These are phyloP conservation scores for Helicoverpa zea DNA, from an alignment of 1,140 invertebrate genomes.

Conservation along the genomic window DNA sequence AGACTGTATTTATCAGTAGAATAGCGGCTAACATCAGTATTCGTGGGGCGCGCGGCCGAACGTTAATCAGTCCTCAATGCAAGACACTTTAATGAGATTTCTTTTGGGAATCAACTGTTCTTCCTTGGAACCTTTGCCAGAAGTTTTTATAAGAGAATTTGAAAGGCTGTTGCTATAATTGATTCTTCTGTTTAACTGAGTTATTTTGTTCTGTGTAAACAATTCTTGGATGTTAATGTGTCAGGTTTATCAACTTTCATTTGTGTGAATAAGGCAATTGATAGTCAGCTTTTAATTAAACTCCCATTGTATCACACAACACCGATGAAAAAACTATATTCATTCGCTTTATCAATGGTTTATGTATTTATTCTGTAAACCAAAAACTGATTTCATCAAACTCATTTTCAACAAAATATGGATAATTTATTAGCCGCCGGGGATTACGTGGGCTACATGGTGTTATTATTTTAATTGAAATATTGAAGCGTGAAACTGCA, in stretches of 20 bases:
- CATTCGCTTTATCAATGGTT: background rate
- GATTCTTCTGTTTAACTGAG: background rate
- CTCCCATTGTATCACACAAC: background rate
- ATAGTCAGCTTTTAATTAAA: background rate
- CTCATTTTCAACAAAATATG: constrained; percentile 13
- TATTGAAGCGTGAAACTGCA: background rate
- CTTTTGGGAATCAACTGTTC: constrained; percentile 56
- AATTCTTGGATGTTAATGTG: background rate
- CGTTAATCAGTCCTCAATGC: constrained; percentile 59
- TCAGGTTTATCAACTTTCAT: background rate
- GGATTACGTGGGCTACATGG: constrained; percentile 8
- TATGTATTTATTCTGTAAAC: constrained; percentile 19
- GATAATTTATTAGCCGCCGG: constrained; percentile 20
- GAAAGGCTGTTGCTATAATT: constrained; percentile 31
- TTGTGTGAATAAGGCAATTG: background rate
- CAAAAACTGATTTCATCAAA: constrained; percentile 18
- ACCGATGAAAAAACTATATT: background rate
- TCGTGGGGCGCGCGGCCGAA: constrained; percentile 35
- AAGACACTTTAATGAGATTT: constrained; percentile 63
- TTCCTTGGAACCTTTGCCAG: constrained; percentile 44
- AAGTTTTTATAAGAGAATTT: constrained; percentile 37
- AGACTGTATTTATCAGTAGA: background rate
- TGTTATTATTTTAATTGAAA: background rate
- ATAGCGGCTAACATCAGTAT: constrained; percentile 33
- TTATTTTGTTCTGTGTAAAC: constrained; percentile 27